Evolutionary conservation across 2,888 invertebrate genomes (phyloP).

Genomic region (Synergus gifuensis): DNA sequence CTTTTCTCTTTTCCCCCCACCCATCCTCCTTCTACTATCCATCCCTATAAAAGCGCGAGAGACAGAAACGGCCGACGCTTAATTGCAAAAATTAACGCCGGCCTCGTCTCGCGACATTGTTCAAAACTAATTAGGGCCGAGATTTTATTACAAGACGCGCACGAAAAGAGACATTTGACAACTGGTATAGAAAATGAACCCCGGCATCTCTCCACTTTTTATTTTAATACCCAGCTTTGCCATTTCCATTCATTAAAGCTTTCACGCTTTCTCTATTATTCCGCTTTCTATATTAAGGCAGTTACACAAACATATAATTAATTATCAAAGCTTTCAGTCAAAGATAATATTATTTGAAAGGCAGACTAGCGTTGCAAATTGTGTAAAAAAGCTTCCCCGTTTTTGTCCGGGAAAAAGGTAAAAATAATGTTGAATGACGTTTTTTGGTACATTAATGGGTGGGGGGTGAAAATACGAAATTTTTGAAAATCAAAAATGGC

Average conservation of each 20-base stretch:
- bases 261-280: background rate
- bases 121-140: slow-evolving; percentile 71
- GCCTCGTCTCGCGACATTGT: slow-evolving; percentile 62
- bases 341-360: no score
- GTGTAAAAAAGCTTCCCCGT: no score
- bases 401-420: no score
- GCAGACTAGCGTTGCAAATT: no score
- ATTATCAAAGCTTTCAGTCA: no score
- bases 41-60: slow-evolving; percentile 26
- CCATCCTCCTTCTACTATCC: no score
- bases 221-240: slow-evolving; percentile 7
- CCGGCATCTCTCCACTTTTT: slow-evolving; percentile 1
- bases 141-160: slow-evolving; percentile 37
- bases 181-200: slow-evolving; percentile 15
- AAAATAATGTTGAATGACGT: no score
- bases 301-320: background rate
- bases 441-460: no score
- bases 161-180: slow-evolving; percentile 38
- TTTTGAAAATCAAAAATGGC: no score
- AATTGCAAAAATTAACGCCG: slow-evolving; percentile 72
- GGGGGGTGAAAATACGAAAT: no score
- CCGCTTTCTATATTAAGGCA: background rate
- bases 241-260: slow-evolving; percentile 15
- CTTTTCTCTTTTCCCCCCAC: no score
- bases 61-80: slow-evolving; percentile 55